Evolutionary conservation across 2,113 vertebrate species (phyloP), one percentile per base, ranked within the genome.

Genomic region (Marmota flaviventris): DNA sequence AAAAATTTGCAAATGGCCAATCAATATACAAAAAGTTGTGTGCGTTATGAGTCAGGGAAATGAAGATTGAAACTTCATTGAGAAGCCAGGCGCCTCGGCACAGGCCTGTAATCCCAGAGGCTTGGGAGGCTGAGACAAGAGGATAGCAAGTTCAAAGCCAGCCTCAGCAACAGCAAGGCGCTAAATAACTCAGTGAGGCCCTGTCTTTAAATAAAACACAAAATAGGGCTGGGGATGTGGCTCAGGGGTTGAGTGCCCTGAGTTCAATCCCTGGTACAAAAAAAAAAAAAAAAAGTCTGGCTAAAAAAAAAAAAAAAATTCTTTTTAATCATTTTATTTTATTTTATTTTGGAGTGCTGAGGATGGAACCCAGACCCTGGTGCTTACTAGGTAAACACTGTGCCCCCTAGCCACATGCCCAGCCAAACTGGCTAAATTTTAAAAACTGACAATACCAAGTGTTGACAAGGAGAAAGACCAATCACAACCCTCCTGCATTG

Each of bases 391-490:
- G 67, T 4, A 34, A 34, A 16, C 32, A n/a, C 67, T n/a, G 12
- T 69, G 16, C 14, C 67, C 2, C 32, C 29, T 12, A 69, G 67
- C 14, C 65, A 32, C 65, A 69, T 34, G 12, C 67, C 67, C 32
- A 69, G 32, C 32, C 67, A 12, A 37, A 53, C 27, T 14, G 27
- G 53, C 9, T 72, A 70, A 48, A n/a, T 61, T 8, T 53, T 29
- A 10, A 58, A 90, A 82, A 10, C 2, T 0, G 76, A 45, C 32
- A 10, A 20, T 45, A 2, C 17, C 37, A 69, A 84, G 10, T 16
- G 53, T 4, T 3, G 34, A 12, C 45, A 3, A 39, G 32, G 5
- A 27, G 0, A 0, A 0, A 39, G 79, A 39, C 1, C 1, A 4
- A 6, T 4, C 5, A 42, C 76, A 56, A 29, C 20, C 17, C 42